Conservation (phyloP, 2,113 vertebrate species). For the Albula glossodonta region DNA sequence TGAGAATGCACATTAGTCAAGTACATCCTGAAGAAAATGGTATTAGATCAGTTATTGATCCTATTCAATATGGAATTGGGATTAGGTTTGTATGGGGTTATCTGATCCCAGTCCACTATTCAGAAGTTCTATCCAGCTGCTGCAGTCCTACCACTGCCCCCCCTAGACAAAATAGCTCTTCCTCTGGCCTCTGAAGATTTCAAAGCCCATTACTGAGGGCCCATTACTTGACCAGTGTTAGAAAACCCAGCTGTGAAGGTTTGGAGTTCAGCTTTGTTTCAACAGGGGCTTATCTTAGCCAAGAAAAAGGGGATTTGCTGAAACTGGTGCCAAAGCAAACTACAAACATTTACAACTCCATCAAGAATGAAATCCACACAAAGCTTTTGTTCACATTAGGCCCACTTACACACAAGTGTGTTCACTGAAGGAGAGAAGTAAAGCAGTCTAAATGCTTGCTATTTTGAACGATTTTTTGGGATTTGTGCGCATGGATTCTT, state of each 20-base stretch:
- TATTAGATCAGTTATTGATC: neutral
- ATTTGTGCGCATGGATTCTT: too few relatives aligned
- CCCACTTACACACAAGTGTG: neutral
- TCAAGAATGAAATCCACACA: neutral
- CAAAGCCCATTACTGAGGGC: slow-evolving; percentile 3
- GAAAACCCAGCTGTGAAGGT: neutral
- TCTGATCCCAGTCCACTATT: neutral
- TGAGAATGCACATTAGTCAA: neutral
- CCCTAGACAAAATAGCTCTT: neutral
- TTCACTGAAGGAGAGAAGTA: neutral
- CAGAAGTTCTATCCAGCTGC: neutral
- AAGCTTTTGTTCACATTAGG: neutral
- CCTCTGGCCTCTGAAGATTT: slow-evolving; percentile 30
- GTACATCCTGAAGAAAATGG: neutral
- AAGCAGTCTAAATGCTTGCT: neutral
- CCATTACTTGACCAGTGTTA: slow-evolving; percentile 25
- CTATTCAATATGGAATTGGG: neutral
- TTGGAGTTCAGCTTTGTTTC: neutral
- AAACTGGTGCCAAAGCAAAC: neutral
- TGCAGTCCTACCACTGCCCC: neutral
- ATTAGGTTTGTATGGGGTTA: neutral
- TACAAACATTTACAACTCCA: neutral
- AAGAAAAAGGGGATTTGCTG: neutral
- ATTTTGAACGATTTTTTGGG: neutral
- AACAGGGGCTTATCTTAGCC: neutral